A percentile compares a stretch with the other conserved stretches of the same genome.
Evolutionary conservation across 1,140 invertebrate genomes (phyloP).

Genomic region (Cydia pomonella): DNA sequence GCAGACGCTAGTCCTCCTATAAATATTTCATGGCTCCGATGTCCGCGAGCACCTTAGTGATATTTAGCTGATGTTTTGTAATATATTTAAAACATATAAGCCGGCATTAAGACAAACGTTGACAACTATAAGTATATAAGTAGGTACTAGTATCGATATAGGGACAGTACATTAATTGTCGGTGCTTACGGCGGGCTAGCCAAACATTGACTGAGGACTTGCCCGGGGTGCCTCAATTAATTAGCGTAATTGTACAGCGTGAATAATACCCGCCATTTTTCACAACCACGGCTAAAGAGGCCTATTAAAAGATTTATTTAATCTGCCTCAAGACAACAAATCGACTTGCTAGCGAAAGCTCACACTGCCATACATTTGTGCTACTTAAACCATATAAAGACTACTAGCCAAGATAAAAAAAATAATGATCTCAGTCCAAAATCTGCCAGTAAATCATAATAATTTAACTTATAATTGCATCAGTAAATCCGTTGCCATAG

Average conservation of each 20-base stretch:
- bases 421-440: too few species aligned
- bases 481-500: too few species aligned
- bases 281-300: background rate
- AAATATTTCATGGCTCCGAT: too few species aligned
- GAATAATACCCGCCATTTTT: slow-evolving; percentile 26
- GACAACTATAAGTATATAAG: background rate
- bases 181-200: slow-evolving; percentile 12
- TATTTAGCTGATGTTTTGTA: too few species aligned
- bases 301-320: slow-evolving; percentile 31
- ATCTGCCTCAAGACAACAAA: background rate
- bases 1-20: too few species aligned
- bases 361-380: background rate
- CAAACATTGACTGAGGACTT: slow-evolving; percentile 20
- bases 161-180: background rate
- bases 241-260: slow-evolving; percentile 22
- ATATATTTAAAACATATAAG: too few species aligned
- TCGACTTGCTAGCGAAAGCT: background rate
- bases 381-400: background rate
- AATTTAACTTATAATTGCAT: too few species aligned
- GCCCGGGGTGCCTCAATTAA: slow-evolving; percentile 30
- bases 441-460: too few species aligned
- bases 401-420: too few species aligned
- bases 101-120: background rate
- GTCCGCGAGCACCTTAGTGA: too few species aligned
- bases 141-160: background rate